Evolutionary conservation across 2,113 vertebrate genomes (phyloP).

Genomic region (Cromileptes altivelis): DNA sequence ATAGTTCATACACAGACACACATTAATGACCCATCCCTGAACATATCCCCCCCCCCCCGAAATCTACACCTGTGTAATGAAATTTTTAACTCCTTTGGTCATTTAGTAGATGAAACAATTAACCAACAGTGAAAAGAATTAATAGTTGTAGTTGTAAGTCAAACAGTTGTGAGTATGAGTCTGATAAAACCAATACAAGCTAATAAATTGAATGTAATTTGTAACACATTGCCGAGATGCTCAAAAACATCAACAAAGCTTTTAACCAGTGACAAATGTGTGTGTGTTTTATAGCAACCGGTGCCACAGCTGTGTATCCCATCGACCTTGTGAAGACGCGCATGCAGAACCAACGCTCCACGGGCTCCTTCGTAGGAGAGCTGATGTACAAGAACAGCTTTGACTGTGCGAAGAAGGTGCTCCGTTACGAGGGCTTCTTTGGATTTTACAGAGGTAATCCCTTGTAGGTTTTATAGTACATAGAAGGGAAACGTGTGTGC

Average conservation of each 20-base stretch:
- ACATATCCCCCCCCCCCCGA: neutral
- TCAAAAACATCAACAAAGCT: neutral
- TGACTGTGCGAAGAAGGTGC: conserved; percentile 96
- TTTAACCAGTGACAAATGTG: neutral
- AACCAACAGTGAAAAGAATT: neutral
- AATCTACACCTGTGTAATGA: too few species aligned
- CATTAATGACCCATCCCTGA: neutral
- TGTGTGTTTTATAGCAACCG: conserved; percentile 87
- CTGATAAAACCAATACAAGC: neutral
- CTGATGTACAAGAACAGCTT: conserved; percentile 98
- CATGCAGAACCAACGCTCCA: conserved; percentile 97
- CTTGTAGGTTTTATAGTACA: neutral
- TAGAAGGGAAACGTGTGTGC: conserved; percentile 6
- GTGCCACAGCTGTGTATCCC: conserved; percentile 95
- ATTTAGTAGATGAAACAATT: neutral
- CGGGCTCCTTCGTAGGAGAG: conserved; percentile 92
- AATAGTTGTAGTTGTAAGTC: neutral
- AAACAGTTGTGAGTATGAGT: neutral
- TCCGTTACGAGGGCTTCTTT: conserved; percentile 95
- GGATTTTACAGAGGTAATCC: conserved; percentile 94
- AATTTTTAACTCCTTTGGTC: neutral
- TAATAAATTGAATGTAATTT: neutral
- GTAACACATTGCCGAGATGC: neutral
- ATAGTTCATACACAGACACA: conserved; percentile 22
- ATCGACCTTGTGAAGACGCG: conserved; percentile 98